phyloP scores from a whole-genome alignment of 2,797 vertebrate genomes.

The Crocidura indochinensis region DNA sequence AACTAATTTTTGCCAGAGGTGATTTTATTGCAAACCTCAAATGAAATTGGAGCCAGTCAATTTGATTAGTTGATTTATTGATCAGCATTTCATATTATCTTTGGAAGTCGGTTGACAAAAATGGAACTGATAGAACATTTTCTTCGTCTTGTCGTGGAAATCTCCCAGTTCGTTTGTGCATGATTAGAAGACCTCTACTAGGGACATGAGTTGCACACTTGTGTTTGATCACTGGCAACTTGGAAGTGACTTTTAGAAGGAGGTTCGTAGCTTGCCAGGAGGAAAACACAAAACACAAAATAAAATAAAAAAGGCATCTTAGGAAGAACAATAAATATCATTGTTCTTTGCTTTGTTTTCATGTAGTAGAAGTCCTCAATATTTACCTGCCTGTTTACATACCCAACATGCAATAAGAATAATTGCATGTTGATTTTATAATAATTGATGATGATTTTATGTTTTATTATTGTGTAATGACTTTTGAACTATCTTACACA shows the following conservation, averaged over 20 bases:
- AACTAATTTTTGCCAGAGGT: constrained; percentile 29
- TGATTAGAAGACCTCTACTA: constrained; percentile 23
- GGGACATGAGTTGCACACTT: neutral
- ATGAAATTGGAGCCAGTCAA: constrained; percentile 37
- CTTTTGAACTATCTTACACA: neutral
- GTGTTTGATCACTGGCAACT: neutral
- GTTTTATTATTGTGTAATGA: constrained; percentile 42
- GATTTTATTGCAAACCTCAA: constrained; percentile 43
- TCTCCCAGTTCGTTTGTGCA: neutral
- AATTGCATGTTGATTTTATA: no score
- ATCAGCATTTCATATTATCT: neutral
- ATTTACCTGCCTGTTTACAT: neutral
- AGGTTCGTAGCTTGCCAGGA: neutral
- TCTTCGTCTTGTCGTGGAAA: neutral
- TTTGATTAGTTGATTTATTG: constrained; percentile 50
- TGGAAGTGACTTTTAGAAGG: neutral
- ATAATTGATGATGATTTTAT: neutral
- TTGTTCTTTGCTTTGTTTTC: constrained; percentile 13
- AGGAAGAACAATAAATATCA: neutral
- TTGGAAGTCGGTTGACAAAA: constrained; percentile 5
- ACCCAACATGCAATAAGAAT: neutral
- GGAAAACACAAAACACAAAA: neutral
- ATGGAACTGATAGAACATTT: constrained; percentile 40
- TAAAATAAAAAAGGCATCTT: neutral
- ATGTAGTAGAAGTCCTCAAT: neutral